phyloP scores from a whole-genome alignment of 2,888 invertebrate genomes.

The Apodemia mormo region DNA sequence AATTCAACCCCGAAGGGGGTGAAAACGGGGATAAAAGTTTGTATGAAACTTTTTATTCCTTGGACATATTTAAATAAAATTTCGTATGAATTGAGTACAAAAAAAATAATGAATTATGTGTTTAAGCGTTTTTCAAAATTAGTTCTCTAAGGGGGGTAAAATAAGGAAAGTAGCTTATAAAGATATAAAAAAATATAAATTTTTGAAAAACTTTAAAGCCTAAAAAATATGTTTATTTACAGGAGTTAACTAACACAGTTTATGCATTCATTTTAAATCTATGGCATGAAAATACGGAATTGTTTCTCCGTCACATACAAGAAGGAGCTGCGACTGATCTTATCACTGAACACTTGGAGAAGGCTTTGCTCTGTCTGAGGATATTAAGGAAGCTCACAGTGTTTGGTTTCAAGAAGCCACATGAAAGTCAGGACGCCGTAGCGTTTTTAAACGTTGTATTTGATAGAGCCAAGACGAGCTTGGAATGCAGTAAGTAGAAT shows the following conservation, averaged over 20 bases:
- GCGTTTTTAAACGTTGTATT: conserved; percentile 90
- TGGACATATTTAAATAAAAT: too few species aligned
- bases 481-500: conserved; percentile 89
- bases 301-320: conserved; percentile 85
- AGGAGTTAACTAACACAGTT: conserved; percentile 89
- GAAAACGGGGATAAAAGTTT: too few species aligned
- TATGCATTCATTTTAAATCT: conserved; percentile 88
- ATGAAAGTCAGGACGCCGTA: conserved; percentile 87
- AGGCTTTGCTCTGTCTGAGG: conserved; percentile 89
- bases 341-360: conserved; percentile 87
- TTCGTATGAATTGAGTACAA: too few species aligned
- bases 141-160: too few species aligned
- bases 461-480: conserved; percentile 87
- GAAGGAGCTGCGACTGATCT: conserved; percentile 81
- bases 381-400: conserved; percentile 92
- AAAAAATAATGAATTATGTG: too few species aligned
- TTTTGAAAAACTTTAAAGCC: too few species aligned
- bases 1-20: too few species aligned
- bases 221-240: too few species aligned
- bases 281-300: conserved; percentile 89
- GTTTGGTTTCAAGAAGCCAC: conserved; percentile 90
- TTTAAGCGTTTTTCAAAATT: too few species aligned
- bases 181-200: too few species aligned
- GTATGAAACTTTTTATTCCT: too few species aligned
- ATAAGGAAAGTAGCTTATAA: too few species aligned